Evolutionary conservation across 2,888 invertebrate genomes (phyloP).

Genomic region (Notocelia uddmanniana): DNA sequence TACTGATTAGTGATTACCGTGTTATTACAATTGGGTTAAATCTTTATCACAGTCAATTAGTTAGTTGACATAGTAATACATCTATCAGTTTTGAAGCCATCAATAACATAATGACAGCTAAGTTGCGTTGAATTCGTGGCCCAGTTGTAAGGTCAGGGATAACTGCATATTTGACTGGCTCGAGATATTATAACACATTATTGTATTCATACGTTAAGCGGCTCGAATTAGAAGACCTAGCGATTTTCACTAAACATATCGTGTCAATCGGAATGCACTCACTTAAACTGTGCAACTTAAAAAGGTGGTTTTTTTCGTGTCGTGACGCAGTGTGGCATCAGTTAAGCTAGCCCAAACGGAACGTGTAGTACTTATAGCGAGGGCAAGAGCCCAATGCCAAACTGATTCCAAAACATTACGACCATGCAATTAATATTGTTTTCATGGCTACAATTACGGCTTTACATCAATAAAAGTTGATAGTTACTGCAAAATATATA

Average conservation of each 20-base stretch:
- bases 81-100: conserved; percentile 36
- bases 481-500: no score
- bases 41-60: conserved; percentile 40
- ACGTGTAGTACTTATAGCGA: no score
- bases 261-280: not conserved
- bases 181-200: conserved; percentile 59
- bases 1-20: conserved; percentile 30
- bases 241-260: conserved; percentile 33
- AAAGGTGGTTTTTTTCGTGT: no score
- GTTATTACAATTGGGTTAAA: conserved; percentile 36
- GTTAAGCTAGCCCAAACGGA: no score
- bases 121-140: conserved; percentile 52
- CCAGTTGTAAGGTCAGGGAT: conserved; percentile 75
- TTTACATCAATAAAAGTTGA: no score
- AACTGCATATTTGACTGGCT: conserved; percentile 65
- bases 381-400: no score
- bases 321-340: no score
- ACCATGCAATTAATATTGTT: no score
- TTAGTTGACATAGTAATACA: conserved; percentile 28
- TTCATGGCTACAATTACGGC: no score
- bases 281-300: no score
- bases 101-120: conserved; percentile 42
- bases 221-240: conserved; percentile 48
- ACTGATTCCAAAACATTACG: no score
- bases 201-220: conserved; percentile 50